Evolutionary conservation across 2,797 vertebrate species (phyloP), one percentile per base, ranked within the genome.

Genomic region (Ctenochaetus hawaiiensis): DNA sequence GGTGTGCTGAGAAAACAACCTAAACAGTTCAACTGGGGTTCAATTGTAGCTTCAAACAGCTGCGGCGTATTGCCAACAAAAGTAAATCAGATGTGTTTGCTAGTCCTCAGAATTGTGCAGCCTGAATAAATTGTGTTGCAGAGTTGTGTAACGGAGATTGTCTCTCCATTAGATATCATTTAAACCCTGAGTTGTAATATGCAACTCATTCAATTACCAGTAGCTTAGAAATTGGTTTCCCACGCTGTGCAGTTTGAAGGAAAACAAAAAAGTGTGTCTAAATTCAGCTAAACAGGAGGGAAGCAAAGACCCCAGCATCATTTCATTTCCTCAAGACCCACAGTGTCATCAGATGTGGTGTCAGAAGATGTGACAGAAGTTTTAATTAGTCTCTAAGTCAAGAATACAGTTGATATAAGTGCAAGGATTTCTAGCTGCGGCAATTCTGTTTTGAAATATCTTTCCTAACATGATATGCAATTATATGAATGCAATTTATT

Each of bases 341-440:
- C 53, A 53, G 41, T 11, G 20, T 41, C 66, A 13, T 37, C 12
- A 44, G 72, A 62, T 34, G 30, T 34, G 30, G 30, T 34, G 30
- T 34, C 23, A 56, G 43, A 72, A 61, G 65, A 43, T 68, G 17
- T 63, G 58, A 64, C 67, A 69, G 63, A 75, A 12, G 39, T 72
- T 81, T 78, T 68, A 87, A 86, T 87, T 73, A 61, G 75, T 69
- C 18, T 30, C 71, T 52, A 52, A 71, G 30, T 78, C 34, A 72
- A 66, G 48, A 13, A 64, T 53, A 45, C 37, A 76, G 18, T 20
- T 72, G 64, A 64, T 44, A 70, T 39, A 17, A 80, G 73, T 72
- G 23, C 11, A 58, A 69, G 13, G 20, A 64, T 68, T 62, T 80
- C 49, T 26, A 78, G 47, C 10, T 0, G 0, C 37, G 9, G 11